Evolutionary conservation across 2,797 vertebrate genomes (phyloP).

Genomic region (Pagetopsis macropterus): DNA sequence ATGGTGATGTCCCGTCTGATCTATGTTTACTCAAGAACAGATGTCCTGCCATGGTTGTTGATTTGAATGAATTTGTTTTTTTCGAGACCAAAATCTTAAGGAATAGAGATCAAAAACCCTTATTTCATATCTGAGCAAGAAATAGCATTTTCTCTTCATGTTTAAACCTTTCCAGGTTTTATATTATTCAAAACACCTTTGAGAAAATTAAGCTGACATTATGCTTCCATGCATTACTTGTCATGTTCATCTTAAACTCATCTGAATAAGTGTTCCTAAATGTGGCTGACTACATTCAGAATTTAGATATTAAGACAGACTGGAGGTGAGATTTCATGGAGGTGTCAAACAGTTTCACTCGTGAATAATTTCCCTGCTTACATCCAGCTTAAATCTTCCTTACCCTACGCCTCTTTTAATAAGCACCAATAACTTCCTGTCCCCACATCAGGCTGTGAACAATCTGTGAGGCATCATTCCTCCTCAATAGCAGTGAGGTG

Average conservation of each 20-base stretch:
- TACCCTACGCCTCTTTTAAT: slow-evolving; percentile 20
- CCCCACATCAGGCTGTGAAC: slow-evolving; percentile 33
- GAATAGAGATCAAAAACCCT: neutral
- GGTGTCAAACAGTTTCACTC: slow-evolving; percentile 40
- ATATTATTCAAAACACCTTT: slow-evolving; percentile 37
- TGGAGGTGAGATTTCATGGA: neutral
- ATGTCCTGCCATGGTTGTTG: slow-evolving; percentile 5
- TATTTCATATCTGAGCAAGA: slow-evolving; percentile 20
- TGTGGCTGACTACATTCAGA: slow-evolving; percentile 16
- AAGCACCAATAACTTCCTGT: slow-evolving; percentile 23
- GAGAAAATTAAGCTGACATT: slow-evolving; percentile 35
- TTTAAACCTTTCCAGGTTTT: slow-evolving; percentile 24
- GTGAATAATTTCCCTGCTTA: slow-evolving; percentile 28
- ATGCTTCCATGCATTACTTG: slow-evolving; percentile 37
- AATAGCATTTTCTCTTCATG: slow-evolving; percentile 17
- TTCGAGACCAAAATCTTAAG: neutral
- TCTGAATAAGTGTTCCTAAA: slow-evolving; percentile 16
- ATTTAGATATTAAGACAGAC: slow-evolving; percentile 11
- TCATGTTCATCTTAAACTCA: slow-evolving; percentile 35
- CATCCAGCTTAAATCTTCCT: slow-evolving; percentile 29
- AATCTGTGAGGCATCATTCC: slow-evolving; percentile 38
- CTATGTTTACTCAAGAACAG: neutral
- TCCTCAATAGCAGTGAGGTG: slow-evolving; percentile 43
- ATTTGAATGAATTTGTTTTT: slow-evolving; percentile 29
- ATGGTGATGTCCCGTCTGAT: neutral